These are phyloP conservation scores for Rhabdomys pumilio DNA, from an alignment of 2,797 vertebrate genomes.

Conservation along the genomic window DNA sequence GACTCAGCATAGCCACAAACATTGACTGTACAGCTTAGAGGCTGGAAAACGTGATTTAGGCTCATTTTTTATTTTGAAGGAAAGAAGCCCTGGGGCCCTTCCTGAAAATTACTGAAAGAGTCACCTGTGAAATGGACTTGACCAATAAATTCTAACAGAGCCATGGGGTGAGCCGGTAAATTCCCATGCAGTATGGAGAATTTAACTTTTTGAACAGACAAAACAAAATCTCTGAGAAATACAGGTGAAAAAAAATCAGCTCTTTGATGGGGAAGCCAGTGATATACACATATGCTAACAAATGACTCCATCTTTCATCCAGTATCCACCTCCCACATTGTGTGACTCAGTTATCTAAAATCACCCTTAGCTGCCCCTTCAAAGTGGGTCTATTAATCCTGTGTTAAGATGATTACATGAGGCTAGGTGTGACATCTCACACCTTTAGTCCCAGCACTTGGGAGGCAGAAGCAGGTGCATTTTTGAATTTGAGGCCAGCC, in stretches of 20 bases:
- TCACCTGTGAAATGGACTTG: not conserved
- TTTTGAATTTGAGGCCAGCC: not conserved
- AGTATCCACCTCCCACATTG: not conserved
- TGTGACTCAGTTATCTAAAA: not conserved
- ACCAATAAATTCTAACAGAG: not conserved
- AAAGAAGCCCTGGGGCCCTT: not conserved
- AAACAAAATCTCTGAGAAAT: not conserved
- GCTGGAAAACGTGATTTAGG: not conserved
- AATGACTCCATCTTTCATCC: not conserved
- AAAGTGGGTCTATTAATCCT: not conserved
- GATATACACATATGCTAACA: not conserved
- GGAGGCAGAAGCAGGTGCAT: not conserved
- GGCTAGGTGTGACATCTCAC: not conserved
- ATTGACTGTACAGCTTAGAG: not conserved
- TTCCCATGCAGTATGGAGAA: not conserved
- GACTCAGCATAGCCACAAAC: not conserved
- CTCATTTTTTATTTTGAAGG: not conserved
- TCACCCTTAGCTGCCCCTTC: not conserved
- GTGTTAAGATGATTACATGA: not conserved
- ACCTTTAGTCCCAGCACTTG: not conserved
- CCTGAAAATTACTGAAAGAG: not conserved
- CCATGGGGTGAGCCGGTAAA: not conserved
- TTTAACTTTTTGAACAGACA: not conserved
- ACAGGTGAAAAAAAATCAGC: not conserved
- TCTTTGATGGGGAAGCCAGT: not conserved